These are phyloP conservation scores for Coecobrya sp. DNA, from an alignment of 2,888 invertebrate genomes.

Conservation along the genomic window DNA sequence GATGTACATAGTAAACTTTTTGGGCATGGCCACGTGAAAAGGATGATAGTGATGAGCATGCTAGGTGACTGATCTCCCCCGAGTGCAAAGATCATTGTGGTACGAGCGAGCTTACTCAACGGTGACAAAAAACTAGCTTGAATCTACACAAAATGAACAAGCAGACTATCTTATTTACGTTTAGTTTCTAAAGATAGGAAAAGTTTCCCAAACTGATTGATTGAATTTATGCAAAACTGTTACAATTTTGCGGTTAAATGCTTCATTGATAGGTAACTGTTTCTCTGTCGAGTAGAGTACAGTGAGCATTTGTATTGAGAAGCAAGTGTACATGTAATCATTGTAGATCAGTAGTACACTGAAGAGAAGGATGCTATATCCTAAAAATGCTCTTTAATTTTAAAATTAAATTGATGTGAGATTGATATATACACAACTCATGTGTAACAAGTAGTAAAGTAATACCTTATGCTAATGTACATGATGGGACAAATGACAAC, in stretches of 20 bases:
- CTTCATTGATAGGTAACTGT: slow-evolving; percentile 73
- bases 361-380: neutral
- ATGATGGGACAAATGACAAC: slow-evolving; percentile 3
- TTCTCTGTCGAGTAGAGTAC: neutral
- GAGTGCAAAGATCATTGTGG: slow-evolving; percentile 85
- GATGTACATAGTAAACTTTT: neutral
- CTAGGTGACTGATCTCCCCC: slow-evolving; percentile 71
- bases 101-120: slow-evolving; percentile 81
- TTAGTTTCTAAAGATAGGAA: slow-evolving; percentile 70
- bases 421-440: neutral
- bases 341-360: slow-evolving; percentile 42
- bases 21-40: neutral
- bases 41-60: neutral
- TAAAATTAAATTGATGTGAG: neutral
- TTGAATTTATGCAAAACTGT: slow-evolving; percentile 73
- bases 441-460: slow-evolving; percentile 35
- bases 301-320: neutral
- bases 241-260: slow-evolving; percentile 75
- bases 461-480: too few species aligned
- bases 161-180: neutral
- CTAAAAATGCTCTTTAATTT: slow-evolving; percentile 5
- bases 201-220: slow-evolving; percentile 79
- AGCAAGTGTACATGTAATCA: neutral
- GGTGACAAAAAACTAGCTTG: slow-evolving; percentile 60
- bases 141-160: slow-evolving; percentile 7